Evolutionary conservation across 2,888 invertebrate species (phyloP).

Genomic region (Polydrusus tereticollis): DNA sequence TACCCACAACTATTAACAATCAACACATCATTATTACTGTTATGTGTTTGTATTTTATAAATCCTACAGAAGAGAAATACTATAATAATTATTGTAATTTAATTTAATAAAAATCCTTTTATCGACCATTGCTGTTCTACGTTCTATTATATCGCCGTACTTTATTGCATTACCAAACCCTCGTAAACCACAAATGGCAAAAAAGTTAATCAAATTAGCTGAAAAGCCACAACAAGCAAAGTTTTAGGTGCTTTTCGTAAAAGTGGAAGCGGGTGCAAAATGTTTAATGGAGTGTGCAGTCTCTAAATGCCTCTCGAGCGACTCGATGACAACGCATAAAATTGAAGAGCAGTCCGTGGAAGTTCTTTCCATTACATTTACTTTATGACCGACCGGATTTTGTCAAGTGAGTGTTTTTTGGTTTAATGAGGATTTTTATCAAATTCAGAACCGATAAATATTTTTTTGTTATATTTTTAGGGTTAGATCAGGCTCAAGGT

Average conservation of each 20-base stretch:
- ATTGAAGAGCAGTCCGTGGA: slow-evolving; percentile 23
- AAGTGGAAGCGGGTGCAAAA: slow-evolving; percentile 22
- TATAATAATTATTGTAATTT: neutral
- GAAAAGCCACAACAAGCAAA: slow-evolving; percentile 32
- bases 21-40: no score
- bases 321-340: slow-evolving; percentile 39
- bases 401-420: neutral
- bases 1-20: no score
- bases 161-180: slow-evolving; percentile 12
- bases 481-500: no score
- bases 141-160: neutral
- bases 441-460: no score
- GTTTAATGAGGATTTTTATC: neutral
- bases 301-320: slow-evolving; percentile 33
- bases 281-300: slow-evolving; percentile 36
- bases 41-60: no score
- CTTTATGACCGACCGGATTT: slow-evolving; percentile 24
- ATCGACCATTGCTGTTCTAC: neutral
- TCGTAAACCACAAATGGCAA: slow-evolving; percentile 27
- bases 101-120: neutral
- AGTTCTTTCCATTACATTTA: slow-evolving; percentile 39
- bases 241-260: slow-evolving; percentile 21
- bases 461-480: no score
- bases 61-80: no score
- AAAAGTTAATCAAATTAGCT: slow-evolving; percentile 43